A percentile compares a stretch with the other conserved stretches of the same genome.
phyloP scores from a whole-genome alignment of 2,113 vertebrate genomes.

The Pelodiscus sinensis region DNA sequence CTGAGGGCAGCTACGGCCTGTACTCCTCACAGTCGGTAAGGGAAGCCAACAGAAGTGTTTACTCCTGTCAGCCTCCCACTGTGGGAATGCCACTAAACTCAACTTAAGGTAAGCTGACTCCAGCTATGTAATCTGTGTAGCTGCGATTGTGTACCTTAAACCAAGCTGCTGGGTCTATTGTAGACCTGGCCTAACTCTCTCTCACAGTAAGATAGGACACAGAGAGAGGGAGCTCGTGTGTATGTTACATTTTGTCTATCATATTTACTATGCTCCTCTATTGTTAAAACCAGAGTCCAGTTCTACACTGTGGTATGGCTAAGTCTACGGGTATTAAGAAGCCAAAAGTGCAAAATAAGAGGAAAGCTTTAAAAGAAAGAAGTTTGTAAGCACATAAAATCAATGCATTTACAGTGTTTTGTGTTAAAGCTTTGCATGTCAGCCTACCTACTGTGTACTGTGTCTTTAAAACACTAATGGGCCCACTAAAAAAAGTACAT shows the following conservation, averaged over 20 bases:
- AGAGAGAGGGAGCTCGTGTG: accelerated
- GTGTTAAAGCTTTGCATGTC: constrained; percentile 43
- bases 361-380: not conserved
- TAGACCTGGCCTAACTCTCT: too few relatives aligned
- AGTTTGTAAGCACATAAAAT: not conserved
- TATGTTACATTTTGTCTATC: not conserved
- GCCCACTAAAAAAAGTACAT: constrained; percentile 59
- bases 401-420: not conserved
- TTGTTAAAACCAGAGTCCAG: not conserved
- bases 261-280: not conserved
- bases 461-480: constrained; percentile 80
- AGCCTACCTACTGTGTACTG: constrained; percentile 47
- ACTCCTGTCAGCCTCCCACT: too few relatives aligned
- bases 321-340: not conserved
- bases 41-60: too few relatives aligned
- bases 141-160: too few relatives aligned
- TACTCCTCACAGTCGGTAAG: too few relatives aligned
- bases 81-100: too few relatives aligned
- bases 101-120: too few relatives aligned
- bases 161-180: too few relatives aligned
- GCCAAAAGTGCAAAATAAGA: not conserved
- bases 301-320: not conserved
- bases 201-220: accelerated
- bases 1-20: too few relatives aligned
- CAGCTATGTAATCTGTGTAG: too few relatives aligned